Base-by-base conservation (phyloP, 2,797 vertebrate species). In the Psittacula echo region DNA sequence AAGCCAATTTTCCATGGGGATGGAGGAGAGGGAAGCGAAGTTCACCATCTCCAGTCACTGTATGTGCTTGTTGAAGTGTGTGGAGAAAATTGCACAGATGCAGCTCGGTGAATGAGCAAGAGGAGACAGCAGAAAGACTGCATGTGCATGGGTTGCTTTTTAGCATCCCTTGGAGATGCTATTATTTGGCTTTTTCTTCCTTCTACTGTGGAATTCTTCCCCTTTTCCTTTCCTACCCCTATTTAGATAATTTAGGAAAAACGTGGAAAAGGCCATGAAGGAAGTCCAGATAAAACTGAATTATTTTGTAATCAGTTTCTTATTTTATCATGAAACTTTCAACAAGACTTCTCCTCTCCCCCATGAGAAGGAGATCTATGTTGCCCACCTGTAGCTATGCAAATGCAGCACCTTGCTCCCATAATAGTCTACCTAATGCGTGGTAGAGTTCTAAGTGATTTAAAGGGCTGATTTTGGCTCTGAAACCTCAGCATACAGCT, bases 321-420 rank as follows among this genome's bases (percentile, higher is more conserved):
- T 86, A 8, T 68, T 88, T 62, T 51, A 54, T 53, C 27, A 79
- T 61, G 48, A 74, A 90, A 22, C 41, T 68, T 77, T 37, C n/a
- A 56, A 70, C 30, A 60, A 64, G 17, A 24, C n/a, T 80, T 76
- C 34, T 82, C 21, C 60, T 74, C 47, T 73, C 17, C 1, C 9
- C n/a, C 8, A 7, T 50, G 7, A 9, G 39, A 41, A 32, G n/a
- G 22, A 64, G 61, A 72, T 42, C 19, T 65, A 0, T n/a, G 3
- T 6, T n/a, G 44, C 30, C 30, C 41, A n/a, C 29, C 11, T 34
- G n/a, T 30, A 82, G 24, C n/a, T 54, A 7, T 62, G 20, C 47
- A 66, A 45, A 64, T 39, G 8, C 47, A 47, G 20, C 45, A 23
- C 21, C 37, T 58, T 26, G 22, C 48, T 93, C 53, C 76, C 19